Evolutionary conservation across 2,797 vertebrate species (phyloP).

Genomic region (Antrozous pallidus): DNA sequence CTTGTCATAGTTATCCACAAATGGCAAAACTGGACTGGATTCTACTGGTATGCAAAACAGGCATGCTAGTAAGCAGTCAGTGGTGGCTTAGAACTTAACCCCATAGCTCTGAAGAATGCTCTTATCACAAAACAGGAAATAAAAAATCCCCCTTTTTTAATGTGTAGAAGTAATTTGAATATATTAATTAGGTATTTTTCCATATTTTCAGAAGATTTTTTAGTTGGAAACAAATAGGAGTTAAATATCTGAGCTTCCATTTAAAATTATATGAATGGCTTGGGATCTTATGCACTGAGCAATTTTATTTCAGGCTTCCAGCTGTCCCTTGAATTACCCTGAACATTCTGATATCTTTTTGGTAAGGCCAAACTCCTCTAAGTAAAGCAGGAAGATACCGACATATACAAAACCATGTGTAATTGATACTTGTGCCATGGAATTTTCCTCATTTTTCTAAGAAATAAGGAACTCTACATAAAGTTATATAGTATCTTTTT

Average conservation of each 20-base stretch:
- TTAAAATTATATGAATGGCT: constrained; percentile 63
- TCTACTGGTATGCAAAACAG: constrained; percentile 85
- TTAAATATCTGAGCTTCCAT: constrained; percentile 40
- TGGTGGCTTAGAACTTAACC: constrained; percentile 73
- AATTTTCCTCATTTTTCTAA: constrained; percentile 72
- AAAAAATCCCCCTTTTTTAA: constrained; percentile 49
- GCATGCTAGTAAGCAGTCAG: constrained; percentile 77
- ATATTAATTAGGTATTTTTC: background rate
- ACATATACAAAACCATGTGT: constrained; percentile 68
- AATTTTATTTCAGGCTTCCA: constrained; percentile 81
- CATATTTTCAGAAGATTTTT: constrained; percentile 52
- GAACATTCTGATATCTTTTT: constrained; percentile 78
- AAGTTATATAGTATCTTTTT: constrained; percentile 70
- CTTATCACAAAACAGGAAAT: constrained; percentile 66
- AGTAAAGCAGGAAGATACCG: constrained; percentile 79
- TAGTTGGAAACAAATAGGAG: background rate
- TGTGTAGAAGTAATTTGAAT: constrained; percentile 43
- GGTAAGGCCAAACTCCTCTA: constrained; percentile 77
- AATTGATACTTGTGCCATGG: constrained; percentile 74
- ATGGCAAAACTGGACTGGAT: constrained; percentile 91
- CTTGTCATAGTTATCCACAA: constrained; percentile 94
- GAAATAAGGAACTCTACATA: constrained; percentile 75
- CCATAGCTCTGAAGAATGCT: constrained; percentile 75
- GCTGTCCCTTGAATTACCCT: constrained; percentile 78
- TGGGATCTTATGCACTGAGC: constrained; percentile 73